phyloP scores from a whole-genome alignment of 2,888 invertebrate species.

The Catocala fraxini region DNA sequence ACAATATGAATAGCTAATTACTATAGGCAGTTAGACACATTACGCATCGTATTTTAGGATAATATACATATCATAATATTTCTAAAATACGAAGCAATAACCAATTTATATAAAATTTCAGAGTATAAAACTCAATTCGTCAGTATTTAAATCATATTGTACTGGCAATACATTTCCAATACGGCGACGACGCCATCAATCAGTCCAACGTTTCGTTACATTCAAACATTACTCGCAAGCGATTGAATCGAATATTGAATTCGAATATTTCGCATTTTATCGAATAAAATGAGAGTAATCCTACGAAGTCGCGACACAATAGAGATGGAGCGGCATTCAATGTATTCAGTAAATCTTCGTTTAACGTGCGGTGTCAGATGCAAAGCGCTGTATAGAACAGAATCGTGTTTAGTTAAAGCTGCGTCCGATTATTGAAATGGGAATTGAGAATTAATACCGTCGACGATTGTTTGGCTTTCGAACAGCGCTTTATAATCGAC shows the following conservation, averaged over 20 bases:
- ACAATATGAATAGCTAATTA: too few species aligned
- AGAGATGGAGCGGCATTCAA: slow-evolving; percentile 45
- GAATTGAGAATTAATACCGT: slow-evolving; percentile 52
- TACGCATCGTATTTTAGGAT: too few species aligned
- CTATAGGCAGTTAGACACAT: too few species aligned
- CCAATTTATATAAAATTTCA: too few species aligned
- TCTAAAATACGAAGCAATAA: too few species aligned
- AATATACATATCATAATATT: too few species aligned
- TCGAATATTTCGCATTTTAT: slow-evolving; percentile 51
- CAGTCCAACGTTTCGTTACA: slow-evolving; percentile 51
- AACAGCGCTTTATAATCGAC: slow-evolving; percentile 35
- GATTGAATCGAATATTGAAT: slow-evolving; percentile 41
- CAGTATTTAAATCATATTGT: slow-evolving; percentile 22
- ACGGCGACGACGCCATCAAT: slow-evolving; percentile 53
- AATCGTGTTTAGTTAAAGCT: slow-evolving; percentile 53
- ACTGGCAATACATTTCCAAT: slow-evolving; percentile 37
- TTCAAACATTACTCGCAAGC: slow-evolving; percentile 51
- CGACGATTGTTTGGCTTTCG: slow-evolving; percentile 45
- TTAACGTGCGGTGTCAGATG: slow-evolving; percentile 58
- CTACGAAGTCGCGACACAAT: slow-evolving; percentile 46
- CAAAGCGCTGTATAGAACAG: slow-evolving; percentile 49
- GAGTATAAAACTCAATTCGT: slow-evolving; percentile 16
- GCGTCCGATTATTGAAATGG: slow-evolving; percentile 56
- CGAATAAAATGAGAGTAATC: slow-evolving; percentile 50
- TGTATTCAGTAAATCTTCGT: slow-evolving; percentile 63